Conservation (phyloP, 2,888 invertebrate genomes). For the Hipparchia semele region DNA sequence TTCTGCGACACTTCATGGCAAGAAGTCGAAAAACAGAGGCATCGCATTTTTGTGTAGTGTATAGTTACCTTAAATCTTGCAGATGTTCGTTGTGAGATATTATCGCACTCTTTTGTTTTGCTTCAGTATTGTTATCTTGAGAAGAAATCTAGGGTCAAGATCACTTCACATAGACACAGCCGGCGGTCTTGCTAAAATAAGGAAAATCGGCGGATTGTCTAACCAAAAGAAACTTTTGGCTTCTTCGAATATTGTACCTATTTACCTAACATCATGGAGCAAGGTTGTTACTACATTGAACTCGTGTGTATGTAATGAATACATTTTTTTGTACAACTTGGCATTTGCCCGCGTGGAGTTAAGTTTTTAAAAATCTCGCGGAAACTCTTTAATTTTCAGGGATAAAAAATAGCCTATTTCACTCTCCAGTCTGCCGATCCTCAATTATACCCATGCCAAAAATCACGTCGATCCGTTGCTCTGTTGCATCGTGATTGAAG, state of each 20-base stretch:
- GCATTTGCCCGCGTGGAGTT: too few relatives aligned
- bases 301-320: background rate
- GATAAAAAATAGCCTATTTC: too few relatives aligned
- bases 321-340: too few relatives aligned
- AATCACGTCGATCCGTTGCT: too few relatives aligned
- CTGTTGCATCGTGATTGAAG: too few relatives aligned
- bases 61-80: constrained; percentile 11
- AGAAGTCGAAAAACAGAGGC: background rate
- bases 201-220: constrained; percentile 11
- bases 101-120: constrained; percentile 22
- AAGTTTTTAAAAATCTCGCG: too few relatives aligned
- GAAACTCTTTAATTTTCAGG: too few relatives aligned
- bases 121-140: constrained; percentile 20
- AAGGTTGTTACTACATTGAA: background rate
- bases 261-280: background rate
- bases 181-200: constrained; percentile 14
- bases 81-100: constrained; percentile 24
- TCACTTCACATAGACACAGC: constrained; percentile 11
- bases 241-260: background rate
- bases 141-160: constrained; percentile 23
- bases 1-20: too few relatives aligned
- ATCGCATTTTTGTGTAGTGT: background rate
- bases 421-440: too few relatives aligned
- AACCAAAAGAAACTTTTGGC: background rate
- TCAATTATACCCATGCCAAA: too few relatives aligned